phyloP scores from a whole-genome alignment of 23 tunicate species.

The Pegea sp. region DNA sequence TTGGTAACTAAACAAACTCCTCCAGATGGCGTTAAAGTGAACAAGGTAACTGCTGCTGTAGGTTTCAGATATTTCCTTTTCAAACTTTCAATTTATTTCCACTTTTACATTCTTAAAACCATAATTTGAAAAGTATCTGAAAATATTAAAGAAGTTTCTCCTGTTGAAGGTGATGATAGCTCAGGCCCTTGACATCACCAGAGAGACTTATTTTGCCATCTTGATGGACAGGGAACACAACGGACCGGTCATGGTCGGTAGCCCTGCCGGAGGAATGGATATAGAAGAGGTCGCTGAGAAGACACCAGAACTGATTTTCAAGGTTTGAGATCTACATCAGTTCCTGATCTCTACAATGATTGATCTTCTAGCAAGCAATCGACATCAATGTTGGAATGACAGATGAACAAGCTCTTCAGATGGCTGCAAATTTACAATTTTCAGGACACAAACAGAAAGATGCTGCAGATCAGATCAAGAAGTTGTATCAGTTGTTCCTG shows the following conservation, averaged over 20 bases:
- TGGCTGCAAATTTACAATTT: slow-evolving; percentile 78
- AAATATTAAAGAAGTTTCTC: not conserved
- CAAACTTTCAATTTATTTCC: not conserved
- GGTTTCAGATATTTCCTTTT: not conserved
- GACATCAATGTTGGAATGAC: slow-evolving; percentile 61
- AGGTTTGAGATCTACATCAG: slow-evolving; percentile 15
- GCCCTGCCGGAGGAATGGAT: slow-evolving; percentile 96
- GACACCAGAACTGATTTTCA: slow-evolving; percentile 82
- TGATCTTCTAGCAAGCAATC: slow-evolving; percentile 46
- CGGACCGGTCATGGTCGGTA: slow-evolving; percentile 98
- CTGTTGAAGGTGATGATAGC: slow-evolving; percentile 62
- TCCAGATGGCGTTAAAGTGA: slow-evolving; percentile 61
- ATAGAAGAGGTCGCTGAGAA: slow-evolving; percentile 96
- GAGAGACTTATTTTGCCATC: slow-evolving; percentile 94
- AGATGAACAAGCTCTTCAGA: slow-evolving; percentile 50
- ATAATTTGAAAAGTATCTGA: not conserved
- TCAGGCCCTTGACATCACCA: slow-evolving; percentile 55
- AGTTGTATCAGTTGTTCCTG: slow-evolving; percentile 51
- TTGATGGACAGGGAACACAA: slow-evolving; percentile 88
- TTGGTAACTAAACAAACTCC: slow-evolving; percentile 80
- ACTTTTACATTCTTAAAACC: not conserved
- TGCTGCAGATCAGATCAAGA: slow-evolving; percentile 88
- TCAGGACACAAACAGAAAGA: slow-evolving; percentile 26
- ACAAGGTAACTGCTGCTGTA: slow-evolving; percentile 18
- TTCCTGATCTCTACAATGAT: not conserved